A percentile compares a stretch with the other conserved stretches of the same genome.
phyloP scores from a whole-genome alignment of 2,888 invertebrate species.

The Synergus umbraculus region DNA sequence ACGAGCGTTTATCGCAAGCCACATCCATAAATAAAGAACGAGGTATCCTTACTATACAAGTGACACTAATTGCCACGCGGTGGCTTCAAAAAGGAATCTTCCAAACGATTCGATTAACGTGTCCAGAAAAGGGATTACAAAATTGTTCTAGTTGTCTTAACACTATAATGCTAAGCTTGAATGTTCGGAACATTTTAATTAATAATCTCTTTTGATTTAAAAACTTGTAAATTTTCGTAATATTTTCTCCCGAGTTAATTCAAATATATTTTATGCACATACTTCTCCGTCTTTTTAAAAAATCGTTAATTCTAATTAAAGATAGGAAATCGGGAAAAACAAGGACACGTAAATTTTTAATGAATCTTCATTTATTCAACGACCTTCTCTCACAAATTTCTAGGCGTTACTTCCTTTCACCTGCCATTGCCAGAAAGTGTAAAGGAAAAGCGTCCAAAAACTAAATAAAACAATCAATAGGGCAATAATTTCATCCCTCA shows the following conservation, averaged over 20 bases:
- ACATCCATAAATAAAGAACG: slow-evolving; percentile 44
- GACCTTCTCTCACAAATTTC: slow-evolving; percentile 50
- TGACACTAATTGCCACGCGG: slow-evolving; percentile 24
- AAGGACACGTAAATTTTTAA: slow-evolving; percentile 48
- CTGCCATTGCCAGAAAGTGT: slow-evolving; percentile 55
- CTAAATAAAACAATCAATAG: slow-evolving; percentile 11
- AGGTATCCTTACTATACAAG: slow-evolving; percentile 19
- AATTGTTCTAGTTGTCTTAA: background rate
- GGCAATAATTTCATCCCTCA: background rate
- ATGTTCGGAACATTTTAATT: background rate
- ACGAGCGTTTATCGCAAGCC: slow-evolving; percentile 54
- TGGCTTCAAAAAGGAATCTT: slow-evolving; percentile 15
- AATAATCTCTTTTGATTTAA: background rate
- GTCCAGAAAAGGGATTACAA: background rate
- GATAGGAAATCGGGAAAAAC: background rate
- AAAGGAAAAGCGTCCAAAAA: slow-evolving; percentile 47
- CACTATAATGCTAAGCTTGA: background rate
- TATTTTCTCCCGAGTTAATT: background rate
- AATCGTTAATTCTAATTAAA: background rate
- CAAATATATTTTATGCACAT: too few relatives aligned
- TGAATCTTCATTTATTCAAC: slow-evolving; percentile 59
- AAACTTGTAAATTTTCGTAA: background rate
- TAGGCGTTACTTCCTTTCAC: slow-evolving; percentile 47
- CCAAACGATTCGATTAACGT: slow-evolving; percentile 1
- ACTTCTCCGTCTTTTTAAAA: too few relatives aligned